Evolutionary conservation across 2,113 vertebrate species (phyloP).

Genomic region (Calypte anna): DNA sequence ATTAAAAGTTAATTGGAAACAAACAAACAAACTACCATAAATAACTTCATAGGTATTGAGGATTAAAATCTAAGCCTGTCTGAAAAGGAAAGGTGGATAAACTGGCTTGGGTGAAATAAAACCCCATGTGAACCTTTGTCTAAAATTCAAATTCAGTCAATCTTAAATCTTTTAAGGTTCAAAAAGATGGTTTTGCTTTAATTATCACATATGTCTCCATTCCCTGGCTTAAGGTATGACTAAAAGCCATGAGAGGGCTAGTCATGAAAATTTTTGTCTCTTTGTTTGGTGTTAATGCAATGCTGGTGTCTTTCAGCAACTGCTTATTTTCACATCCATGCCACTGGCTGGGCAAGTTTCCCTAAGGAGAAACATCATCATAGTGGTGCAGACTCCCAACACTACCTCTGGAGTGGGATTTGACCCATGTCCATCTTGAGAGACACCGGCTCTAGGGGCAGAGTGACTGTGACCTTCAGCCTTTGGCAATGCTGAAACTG

Average conservation of each 20-base stretch:
- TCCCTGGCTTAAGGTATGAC: conserved; percentile 40
- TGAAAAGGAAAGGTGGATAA: conserved; percentile 27
- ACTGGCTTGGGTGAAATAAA: conserved; percentile 46
- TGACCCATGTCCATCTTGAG: rapidly evolving
- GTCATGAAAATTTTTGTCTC: neutral
- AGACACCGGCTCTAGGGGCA: neutral
- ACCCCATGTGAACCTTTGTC: conserved; percentile 53
- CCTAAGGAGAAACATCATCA: neutral
- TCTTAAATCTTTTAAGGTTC: conserved; percentile 52
- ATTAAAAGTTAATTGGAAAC: conserved; percentile 57
- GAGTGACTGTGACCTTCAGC: neutral
- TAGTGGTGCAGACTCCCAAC: rapidly evolving
- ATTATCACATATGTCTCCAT: conserved; percentile 23
- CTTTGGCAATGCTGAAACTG: neutral
- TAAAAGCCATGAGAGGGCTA: conserved; percentile 51
- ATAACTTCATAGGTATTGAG: conserved; percentile 54
- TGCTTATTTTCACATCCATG: neutral
- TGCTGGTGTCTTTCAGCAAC: neutral
- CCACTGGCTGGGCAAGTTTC: neutral
- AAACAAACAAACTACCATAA: conserved; percentile 59
- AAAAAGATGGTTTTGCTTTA: conserved; percentile 58
- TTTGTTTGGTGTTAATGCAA: neutral
- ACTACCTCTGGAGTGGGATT: neutral
- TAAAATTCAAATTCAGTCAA: conserved; percentile 55
- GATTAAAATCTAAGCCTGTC: conserved; percentile 46